A percentile compares a stretch with the other conserved stretches of the same genome.
Conservation (phyloP, 2,888 invertebrate species). For the Sphaerophoria rueppellii region DNA sequence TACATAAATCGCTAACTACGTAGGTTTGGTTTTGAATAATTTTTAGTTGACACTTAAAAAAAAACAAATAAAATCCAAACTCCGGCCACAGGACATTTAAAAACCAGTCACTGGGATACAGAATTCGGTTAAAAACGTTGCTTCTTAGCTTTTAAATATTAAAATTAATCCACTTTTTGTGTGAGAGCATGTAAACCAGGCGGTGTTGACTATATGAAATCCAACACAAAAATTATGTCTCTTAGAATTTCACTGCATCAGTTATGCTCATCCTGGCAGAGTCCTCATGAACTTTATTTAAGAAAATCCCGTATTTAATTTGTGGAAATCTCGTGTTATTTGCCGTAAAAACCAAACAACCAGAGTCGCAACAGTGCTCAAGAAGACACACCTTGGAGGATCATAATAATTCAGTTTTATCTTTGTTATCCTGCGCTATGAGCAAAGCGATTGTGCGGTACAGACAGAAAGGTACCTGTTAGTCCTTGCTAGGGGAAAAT, state of each 20-base stretch:
- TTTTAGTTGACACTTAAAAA: conserved; percentile 35
- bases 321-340: conserved; percentile 49
- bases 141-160: conserved; percentile 58
- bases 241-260: conserved; percentile 13
- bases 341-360: conserved; percentile 37
- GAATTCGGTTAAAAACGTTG: background rate
- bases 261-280: background rate
- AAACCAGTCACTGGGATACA: conserved; percentile 4
- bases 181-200: conserved; percentile 4
- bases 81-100: conserved; percentile 1
- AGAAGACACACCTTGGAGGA: conserved; percentile 48
- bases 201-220: conserved; percentile 47
- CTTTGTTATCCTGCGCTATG: conserved; percentile 27
- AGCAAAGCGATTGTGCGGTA: background rate
- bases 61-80: conserved; percentile 36
- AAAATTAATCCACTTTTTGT: conserved; percentile 61
- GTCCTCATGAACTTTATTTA: conserved; percentile 44
- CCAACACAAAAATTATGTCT: conserved; percentile 12
- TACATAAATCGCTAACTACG: background rate
- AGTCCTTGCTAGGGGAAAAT: conserved; percentile 19
- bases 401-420: conserved; percentile 66
- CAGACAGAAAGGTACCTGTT: background rate
- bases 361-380: background rate
- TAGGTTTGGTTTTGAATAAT: conserved; percentile 4
- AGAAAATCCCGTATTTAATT: conserved; percentile 54